Evolutionary conservation across 2,113 vertebrate species (phyloP).

Genomic region (Heterocephalus glaber): DNA sequence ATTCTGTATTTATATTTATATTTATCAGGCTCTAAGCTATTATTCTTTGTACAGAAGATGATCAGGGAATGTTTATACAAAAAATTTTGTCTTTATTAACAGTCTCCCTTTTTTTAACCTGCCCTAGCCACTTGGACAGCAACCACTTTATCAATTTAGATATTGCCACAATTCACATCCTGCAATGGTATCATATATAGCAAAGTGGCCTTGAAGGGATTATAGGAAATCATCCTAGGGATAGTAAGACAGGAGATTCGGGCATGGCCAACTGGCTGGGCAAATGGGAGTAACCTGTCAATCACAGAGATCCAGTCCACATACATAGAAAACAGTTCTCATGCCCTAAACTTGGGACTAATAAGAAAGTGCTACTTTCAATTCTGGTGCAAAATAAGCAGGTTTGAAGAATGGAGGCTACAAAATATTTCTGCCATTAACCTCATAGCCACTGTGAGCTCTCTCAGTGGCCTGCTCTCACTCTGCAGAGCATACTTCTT

Average conservation of each 20-base stretch:
- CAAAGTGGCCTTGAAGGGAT: background rate
- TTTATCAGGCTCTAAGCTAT: background rate
- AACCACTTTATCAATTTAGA: background rate
- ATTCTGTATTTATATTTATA: background rate
- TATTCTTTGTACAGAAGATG: background rate
- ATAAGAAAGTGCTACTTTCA: background rate
- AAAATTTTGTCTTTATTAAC: background rate
- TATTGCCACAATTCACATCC: background rate
- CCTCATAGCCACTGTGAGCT: background rate
- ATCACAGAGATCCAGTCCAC: background rate
- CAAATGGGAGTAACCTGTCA: background rate
- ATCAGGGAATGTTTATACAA: background rate
- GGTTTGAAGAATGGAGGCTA: background rate
- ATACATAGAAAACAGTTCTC: background rate
- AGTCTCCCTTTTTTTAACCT: slow-evolving; percentile 2
- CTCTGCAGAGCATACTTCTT: background rate
- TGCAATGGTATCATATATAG: background rate
- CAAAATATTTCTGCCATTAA: background rate
- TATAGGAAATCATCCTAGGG: background rate
- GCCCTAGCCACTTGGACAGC: background rate
- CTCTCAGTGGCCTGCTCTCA: background rate
- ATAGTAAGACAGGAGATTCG: background rate
- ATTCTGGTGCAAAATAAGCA: background rate
- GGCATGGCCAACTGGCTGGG: background rate
- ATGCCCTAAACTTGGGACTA: background rate